phyloP scores from a whole-genome alignment of 2,888 invertebrate genomes.

The Pristionchus exspectatus region DNA sequence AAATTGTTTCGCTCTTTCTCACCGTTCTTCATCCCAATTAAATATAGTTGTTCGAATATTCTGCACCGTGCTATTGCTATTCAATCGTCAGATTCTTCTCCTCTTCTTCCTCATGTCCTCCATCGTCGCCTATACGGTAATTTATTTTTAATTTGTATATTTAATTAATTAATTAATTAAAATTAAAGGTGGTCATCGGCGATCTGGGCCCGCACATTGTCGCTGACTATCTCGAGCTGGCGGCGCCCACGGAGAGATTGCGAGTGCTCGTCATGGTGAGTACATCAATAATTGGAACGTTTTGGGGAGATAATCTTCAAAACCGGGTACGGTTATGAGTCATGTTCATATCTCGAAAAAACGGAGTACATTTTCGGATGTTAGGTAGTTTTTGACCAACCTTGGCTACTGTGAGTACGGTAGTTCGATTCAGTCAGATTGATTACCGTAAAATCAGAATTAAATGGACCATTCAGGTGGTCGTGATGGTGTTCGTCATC shows the following conservation, averaged over 20 bases:
- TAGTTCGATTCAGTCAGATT: too few species aligned
- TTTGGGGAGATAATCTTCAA: too few species aligned
- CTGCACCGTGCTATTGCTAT: too few species aligned
- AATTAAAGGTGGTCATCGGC: slow-evolving; percentile 92
- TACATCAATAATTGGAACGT: not conserved
- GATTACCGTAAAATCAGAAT: not conserved
- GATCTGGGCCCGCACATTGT: slow-evolving; percentile 91
- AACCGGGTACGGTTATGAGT: too few species aligned
- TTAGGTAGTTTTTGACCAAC: too few species aligned
- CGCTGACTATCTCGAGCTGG: slow-evolving; percentile 69
- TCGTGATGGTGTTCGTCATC: slow-evolving; percentile 84
- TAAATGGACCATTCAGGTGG: slow-evolving; percentile 63
- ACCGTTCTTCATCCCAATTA: not conserved
- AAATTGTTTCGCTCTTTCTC: too few species aligned
- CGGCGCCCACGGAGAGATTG: slow-evolving; percentile 69
- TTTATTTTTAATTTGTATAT: slow-evolving; percentile 16
- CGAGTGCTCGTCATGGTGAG: slow-evolving; percentile 68
- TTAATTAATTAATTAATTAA: slow-evolving; percentile 28
- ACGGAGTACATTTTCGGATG: too few species aligned
- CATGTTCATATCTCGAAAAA: too few species aligned
- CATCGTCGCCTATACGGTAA: slow-evolving; percentile 85
- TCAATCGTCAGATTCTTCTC: slow-evolving; percentile 86
- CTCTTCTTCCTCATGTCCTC: slow-evolving; percentile 95
- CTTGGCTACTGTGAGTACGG: too few species aligned
- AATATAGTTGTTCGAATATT: not conserved